phyloP scores from a whole-genome alignment of 2,113 vertebrate genomes.

The Pluvianellus socialis region DNA sequence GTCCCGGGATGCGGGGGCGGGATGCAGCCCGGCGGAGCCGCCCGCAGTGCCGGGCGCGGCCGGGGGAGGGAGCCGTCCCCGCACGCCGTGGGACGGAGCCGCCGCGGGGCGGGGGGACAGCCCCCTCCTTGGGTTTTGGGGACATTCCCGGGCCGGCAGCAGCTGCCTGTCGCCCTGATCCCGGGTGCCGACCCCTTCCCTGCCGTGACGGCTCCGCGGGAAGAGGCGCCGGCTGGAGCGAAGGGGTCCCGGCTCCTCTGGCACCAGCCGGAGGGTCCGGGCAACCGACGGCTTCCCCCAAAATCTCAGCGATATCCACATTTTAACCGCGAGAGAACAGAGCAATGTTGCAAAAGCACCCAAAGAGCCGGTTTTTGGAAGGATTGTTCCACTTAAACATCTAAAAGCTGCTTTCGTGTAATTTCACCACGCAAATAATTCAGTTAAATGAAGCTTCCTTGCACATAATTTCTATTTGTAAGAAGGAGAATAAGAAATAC shows the following conservation, averaged over 20 bases:
- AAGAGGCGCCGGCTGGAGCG: too few relatives aligned
- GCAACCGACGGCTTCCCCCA: rapidly evolving
- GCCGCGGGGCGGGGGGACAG: background rate
- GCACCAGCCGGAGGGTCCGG: rapidly evolving
- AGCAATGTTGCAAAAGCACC: background rate
- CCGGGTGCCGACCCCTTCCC: background rate
- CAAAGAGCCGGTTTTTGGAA: background rate
- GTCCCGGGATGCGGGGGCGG: too few relatives aligned
- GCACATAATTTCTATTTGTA: background rate
- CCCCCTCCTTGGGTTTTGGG: background rate
- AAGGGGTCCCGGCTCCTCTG: background rate
- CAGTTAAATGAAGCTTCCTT: background rate
- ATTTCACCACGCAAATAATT: background rate
- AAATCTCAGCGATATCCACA: rapidly evolving
- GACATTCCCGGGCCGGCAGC: background rate
- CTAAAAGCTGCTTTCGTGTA: background rate
- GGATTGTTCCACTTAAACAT: background rate
- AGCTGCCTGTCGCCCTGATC: background rate
- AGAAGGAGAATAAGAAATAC: background rate
- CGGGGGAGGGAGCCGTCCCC: background rate
- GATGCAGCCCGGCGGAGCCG: background rate
- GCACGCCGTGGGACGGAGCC: background rate
- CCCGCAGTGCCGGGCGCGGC: background rate
- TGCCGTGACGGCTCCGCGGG: rapidly evolving
- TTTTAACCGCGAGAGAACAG: rapidly evolving